These are phyloP conservation scores for Melinaea marsaeus DNA, from an alignment of 2,888 invertebrate genomes.

Conservation along the genomic window DNA sequence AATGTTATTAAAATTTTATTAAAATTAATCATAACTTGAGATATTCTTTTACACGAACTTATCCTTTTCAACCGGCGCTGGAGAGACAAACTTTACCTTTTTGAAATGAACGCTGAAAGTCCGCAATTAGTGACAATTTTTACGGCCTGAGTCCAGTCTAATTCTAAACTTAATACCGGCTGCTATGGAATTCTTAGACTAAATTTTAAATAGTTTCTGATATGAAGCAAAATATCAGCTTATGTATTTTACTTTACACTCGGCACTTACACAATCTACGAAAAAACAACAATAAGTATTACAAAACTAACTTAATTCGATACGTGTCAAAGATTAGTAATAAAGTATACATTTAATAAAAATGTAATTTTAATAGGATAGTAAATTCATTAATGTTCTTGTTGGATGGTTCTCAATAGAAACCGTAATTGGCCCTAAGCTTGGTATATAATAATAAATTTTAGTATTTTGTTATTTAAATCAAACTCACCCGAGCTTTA, in stretches of 20 bases:
- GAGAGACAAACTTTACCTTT: too few relatives aligned
- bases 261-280: too few relatives aligned
- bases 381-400: slow-evolving; percentile 4
- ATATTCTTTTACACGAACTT: neutral
- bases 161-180: too few relatives aligned
- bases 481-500: slow-evolving; percentile 21
- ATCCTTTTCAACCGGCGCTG: too few relatives aligned
- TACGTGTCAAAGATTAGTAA: neutral
- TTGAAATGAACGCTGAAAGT: neutral
- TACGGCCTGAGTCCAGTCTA: slow-evolving; percentile 7
- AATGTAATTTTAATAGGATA: slow-evolving; percentile 4
- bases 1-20: too few relatives aligned
- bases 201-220: too few relatives aligned
- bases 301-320: neutral
- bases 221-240: too few relatives aligned
- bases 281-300: too few relatives aligned
- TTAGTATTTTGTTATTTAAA: slow-evolving; percentile 36
- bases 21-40: neutral
- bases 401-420: slow-evolving; percentile 10
- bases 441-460: slow-evolving; percentile 30
- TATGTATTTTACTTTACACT: too few relatives aligned
- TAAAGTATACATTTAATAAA: neutral
- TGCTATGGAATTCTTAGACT: too few relatives aligned
- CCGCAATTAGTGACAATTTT: slow-evolving; percentile 20
- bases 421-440: slow-evolving; percentile 30